Evolutionary conservation across 2,113 vertebrate species (phyloP).

Genomic region (Pomatostomus ruficeps): DNA sequence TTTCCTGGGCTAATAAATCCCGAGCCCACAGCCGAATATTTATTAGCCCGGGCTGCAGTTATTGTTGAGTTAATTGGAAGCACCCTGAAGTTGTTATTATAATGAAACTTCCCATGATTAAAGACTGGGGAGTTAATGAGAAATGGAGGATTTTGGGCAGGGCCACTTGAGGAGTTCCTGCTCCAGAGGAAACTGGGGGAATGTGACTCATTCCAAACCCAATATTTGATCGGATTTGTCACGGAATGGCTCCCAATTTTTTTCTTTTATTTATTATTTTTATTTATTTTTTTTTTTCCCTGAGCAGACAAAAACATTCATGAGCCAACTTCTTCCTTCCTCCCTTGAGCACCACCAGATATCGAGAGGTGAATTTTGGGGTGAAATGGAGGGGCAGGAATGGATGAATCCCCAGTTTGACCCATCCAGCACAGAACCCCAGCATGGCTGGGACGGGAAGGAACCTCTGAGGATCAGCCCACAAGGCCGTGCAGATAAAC

Average conservation of each 20-base stretch:
- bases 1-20: conserved; percentile 11
- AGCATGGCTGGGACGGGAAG: neutral
- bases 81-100: conserved; percentile 24
- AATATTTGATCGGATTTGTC: accelerated
- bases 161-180: neutral
- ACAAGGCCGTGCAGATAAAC: accelerated
- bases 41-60: conserved; percentile 14
- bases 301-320: neutral
- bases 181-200: neutral
- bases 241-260: accelerated
- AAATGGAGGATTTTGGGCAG: neutral
- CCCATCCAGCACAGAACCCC: neutral
- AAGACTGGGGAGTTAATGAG: neutral
- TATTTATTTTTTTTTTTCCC: neutral
- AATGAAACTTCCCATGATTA: conserved; percentile 36
- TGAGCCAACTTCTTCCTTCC: neutral
- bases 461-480: neutral
- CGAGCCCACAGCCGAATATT: neutral
- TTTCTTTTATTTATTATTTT: too few relatives aligned
- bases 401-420: accelerated
- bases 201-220: too few relatives aligned
- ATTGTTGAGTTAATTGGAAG: conserved; percentile 40
- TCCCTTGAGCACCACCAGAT: neutral
- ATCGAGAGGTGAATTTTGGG: neutral
- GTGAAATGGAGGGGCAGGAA: neutral